Base-by-base conservation (phyloP, 2,888 invertebrate species). In the Plebejus anna region DNA sequence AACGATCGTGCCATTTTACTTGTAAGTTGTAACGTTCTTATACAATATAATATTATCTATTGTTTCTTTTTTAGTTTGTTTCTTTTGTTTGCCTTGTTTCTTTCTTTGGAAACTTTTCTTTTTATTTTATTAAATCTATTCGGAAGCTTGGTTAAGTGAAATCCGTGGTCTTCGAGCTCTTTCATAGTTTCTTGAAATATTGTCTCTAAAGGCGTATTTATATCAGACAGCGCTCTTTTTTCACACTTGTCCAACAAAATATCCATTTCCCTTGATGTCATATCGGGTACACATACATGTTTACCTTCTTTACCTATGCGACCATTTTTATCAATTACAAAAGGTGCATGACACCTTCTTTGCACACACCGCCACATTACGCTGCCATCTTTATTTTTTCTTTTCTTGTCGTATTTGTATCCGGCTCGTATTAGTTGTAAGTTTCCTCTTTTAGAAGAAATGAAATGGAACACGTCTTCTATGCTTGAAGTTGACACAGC, bases 391-490 rank as follows among this genome's bases (percentile, higher is more conserved):
- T 75, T 75, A 36, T 75, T 75, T 57, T 55, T 55, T 28, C 57
- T 75, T n/a, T 75, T 55, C 36, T 42, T 57, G 28, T 75, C 36
- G 57, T 57, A 75, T 55, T 75, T 55, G 38, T 36, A 38, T n/a
- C 75, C 32, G 6, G 32, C 73, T 32, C 55, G 13, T 32, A 73
- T 47, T 32, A 73, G 73, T 47, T 51, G 51, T 32, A 36, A 55
- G 47, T 73, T 73, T 55, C 55, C 73, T 73, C 51, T 73, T 75
- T 75, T n/a, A 4, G 75, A 75, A 36, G 57, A 36, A 75, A 75
- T 13, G 28, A 66, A 66, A 66, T 11, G 61, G 32, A 66, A 66
- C 32, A 47, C 47, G 9, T 66, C 61, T 66, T 66, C 11, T 28
- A 66, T 66, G 28, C 11, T 66, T 11, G 59, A 59, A n/a, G 61